phyloP scores from a whole-genome alignment of 2,888 invertebrate species.

The Apoda limacodes region DNA sequence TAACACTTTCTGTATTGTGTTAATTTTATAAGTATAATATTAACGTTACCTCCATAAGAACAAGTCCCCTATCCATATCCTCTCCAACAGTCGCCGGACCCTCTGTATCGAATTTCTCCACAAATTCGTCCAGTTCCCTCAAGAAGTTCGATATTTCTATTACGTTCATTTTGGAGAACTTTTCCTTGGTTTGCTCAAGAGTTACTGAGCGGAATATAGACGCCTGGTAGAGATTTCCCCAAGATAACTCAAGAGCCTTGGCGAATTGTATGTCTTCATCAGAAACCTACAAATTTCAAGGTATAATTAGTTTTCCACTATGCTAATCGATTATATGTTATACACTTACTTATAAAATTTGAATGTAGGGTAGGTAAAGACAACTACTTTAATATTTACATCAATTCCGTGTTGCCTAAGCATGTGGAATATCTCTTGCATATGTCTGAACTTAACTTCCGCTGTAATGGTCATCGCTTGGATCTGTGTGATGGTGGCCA shows the following conservation, averaged over 20 bases:
- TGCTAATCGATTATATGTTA: too few species aligned
- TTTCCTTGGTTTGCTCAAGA: conserved; percentile 84
- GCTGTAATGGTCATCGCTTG: conserved; percentile 81
- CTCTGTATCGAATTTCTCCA: conserved; percentile 76
- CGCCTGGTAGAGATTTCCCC: conserved; percentile 77
- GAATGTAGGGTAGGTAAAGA: too few species aligned
- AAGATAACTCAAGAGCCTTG: conserved; percentile 73
- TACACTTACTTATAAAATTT: too few species aligned
- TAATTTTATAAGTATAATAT: background rate
- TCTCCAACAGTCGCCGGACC: conserved; percentile 86
- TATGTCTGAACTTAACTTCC: conserved; percentile 79
- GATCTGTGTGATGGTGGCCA: conserved; percentile 84
- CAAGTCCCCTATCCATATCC: conserved; percentile 79
- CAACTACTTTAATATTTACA: conserved; percentile 54
- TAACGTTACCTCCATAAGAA: conserved; percentile 74
- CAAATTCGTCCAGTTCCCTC: conserved; percentile 73
- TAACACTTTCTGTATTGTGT: too few species aligned
- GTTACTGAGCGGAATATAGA: conserved; percentile 77
- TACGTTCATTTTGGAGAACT: conserved; percentile 85
- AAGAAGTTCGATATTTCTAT: conserved; percentile 79
- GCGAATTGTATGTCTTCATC: conserved; percentile 69
- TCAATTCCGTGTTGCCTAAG: conserved; percentile 77
- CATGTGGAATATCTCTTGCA: conserved; percentile 83
- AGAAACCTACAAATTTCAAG: too few species aligned
- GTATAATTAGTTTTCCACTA: too few species aligned